Evolutionary conservation across 2,888 invertebrate genomes (phyloP), one percentile per base, ranked within the genome.

Genomic region (Dryobotodes eremita): DNA sequence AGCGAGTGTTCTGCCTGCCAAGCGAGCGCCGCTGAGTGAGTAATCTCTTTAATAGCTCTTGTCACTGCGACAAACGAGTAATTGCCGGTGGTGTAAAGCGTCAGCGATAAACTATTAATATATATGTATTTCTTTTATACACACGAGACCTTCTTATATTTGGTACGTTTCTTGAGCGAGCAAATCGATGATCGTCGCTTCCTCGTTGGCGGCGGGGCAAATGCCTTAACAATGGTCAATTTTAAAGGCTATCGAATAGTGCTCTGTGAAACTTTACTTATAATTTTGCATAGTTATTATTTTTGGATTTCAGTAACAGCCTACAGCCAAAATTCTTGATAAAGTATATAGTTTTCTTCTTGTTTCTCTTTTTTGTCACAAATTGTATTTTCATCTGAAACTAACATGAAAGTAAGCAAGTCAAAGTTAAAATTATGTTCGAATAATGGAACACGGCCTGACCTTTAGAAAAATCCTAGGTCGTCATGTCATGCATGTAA

Each of bases 361-460:
- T 55, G 23, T 55, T 53, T 26, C 42, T n/a, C 17, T 8, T 55
- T 71, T 71, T 26, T 23, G 5, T 48, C 20, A 42, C 0, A 15
- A 20, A 48, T 10, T 71, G 0, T 59, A 50, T 36, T 71, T 36
- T 70, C 4, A 70, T 69, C 31, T 36, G 17, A 74, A 73, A 50
- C 20, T 26, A 23, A 20, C 23, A 11, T 55, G n/a, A 20, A 50
- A 72, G 8, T 71, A n/a, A 23, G 50, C 2, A 11, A 26, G 11
- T 36, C 8, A 23, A 46, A 11, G 17, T 42, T n/a, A 23, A 71
- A 71, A 65, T 65, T 31, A 26, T 66, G 20, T 66, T 23, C 1
- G 0, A 10, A 50, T 48, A 20, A 36, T 75, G 7, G 10, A 23
- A 75, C 36, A 59, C 42, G 42, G 31, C 15, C 13, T 26, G 59